Conservation (phyloP, 2,888 invertebrate genomes). For the Alcis repandata region DNA sequence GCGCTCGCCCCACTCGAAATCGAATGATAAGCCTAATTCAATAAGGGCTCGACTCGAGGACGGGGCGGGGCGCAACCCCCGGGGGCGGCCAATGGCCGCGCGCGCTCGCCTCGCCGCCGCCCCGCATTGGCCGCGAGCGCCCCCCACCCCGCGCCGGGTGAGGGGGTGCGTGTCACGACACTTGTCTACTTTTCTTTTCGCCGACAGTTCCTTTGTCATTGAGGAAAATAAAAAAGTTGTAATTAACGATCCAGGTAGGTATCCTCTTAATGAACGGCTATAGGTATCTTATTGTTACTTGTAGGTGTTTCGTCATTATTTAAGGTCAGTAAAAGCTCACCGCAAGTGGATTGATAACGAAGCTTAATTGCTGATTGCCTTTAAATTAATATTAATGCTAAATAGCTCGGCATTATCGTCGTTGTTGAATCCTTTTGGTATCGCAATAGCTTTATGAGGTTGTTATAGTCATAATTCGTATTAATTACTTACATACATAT, state of each 20-base stretch:
- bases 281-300: conserved; percentile 65
- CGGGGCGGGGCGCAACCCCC: conserved; percentile 82
- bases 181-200: conserved; percentile 87
- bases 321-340: conserved; percentile 18
- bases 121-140: conserved; percentile 64
- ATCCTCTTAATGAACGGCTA: conserved; percentile 76
- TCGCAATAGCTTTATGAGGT: conserved; percentile 11
- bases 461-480: not conserved
- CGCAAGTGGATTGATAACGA: conserved; percentile 21
- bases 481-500: conserved; percentile 6
- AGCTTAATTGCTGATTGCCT: conserved; percentile 24
- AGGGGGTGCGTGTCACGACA: conserved; percentile 85
- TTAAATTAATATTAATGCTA: conserved; percentile 20
- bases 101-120: conserved; percentile 61
- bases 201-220: conserved; percentile 87
- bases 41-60: conserved; percentile 88
- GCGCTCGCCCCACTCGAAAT: conserved; percentile 85
- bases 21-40: conserved; percentile 93
- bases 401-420: conserved; percentile 1
- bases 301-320: conserved; percentile 36
- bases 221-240: conserved; percentile 87
- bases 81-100: conserved; percentile 72
- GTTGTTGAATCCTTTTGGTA: conserved; percentile 13
- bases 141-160: conserved; percentile 64
- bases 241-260: conserved; percentile 86